phyloP scores from a whole-genome alignment of 2,797 vertebrate genomes.

The Oreochromis mossambicus region DNA sequence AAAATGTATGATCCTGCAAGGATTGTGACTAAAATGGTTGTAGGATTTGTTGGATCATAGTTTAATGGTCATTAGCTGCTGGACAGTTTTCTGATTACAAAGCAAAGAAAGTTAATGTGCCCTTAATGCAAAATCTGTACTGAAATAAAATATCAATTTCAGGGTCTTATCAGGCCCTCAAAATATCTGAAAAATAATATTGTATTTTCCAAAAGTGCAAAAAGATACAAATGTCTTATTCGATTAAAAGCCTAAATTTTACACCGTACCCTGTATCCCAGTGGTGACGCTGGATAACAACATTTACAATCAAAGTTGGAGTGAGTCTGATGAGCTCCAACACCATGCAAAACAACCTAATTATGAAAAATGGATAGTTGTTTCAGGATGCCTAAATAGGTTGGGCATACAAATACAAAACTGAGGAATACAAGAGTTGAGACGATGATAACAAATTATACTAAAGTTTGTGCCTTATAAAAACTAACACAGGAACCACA shows the following conservation, averaged over 20 bases:
- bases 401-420: not conserved
- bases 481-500: not conserved
- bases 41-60: not conserved
- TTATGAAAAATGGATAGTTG: not conserved
- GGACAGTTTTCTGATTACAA: not conserved
- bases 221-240: not conserved
- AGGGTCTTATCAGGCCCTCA: fast-evolving
- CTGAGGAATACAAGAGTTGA: not conserved
- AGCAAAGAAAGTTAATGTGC: not conserved
- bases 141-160: not conserved
- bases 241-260: not conserved
- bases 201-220: not conserved
- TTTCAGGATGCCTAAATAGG: not conserved
- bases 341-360: not conserved
- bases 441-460: not conserved
- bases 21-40: not conserved
- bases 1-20: not conserved
- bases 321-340: fast-evolving
- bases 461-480: not conserved
- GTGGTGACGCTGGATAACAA: not conserved
- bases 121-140: not conserved
- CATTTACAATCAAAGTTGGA: not conserved
- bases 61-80: not conserved
- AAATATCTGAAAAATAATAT: not conserved
- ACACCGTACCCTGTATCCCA: fast-evolving